Evolutionary conservation across 2,888 invertebrate species (phyloP), one percentile per base, ranked within the genome.

Genomic region (Elegia similella): DNA sequence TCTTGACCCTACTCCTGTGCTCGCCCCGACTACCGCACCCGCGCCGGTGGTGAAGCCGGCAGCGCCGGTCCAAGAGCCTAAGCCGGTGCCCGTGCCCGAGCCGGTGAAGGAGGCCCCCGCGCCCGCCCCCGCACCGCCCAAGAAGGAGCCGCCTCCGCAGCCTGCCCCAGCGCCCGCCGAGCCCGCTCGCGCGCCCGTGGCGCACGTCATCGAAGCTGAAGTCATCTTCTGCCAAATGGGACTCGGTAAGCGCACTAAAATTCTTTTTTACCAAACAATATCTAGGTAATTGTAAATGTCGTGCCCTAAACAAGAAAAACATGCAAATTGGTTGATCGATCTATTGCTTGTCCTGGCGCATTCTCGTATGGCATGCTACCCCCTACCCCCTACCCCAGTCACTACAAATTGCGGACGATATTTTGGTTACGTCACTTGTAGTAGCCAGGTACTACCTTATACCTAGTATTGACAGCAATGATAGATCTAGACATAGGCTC

Each of bases 221-320:
- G 94, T 94, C 65, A 94, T 95, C 73, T 95, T 95, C 88, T 93
- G 94, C 79, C 93, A 94, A 81, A 94, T 95, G 93, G 95, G 95
- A 70, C 86, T 95, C 55, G 95, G 95, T 95, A 77, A 94, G 88
- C 60, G 5, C 44, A 23, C 17, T 58, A 42, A n/a, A n/a, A n/a
- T n/a, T n/a, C n/a, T n/a, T n/a, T n/a, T n/a, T n/a, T n/a, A n/a
- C n/a, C n/a, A n/a, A n/a, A n/a, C n/a, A n/a, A n/a, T n/a, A n/a
- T n/a, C n/a, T n/a, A n/a, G n/a, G n/a, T n/a, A n/a, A n/a, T n/a
- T n/a, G n/a, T n/a, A n/a, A n/a, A n/a, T n/a, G n/a, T n/a, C n/a
- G n/a, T n/a, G n/a, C n/a, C n/a, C n/a, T n/a, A n/a, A n/a, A n/a
- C n/a, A n/a, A n/a, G n/a, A n/a, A n/a, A n/a, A n/a, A n/a, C n/a